phyloP scores from a whole-genome alignment of 2,797 vertebrate genomes.

The Dendrocincla tyrannina region DNA sequence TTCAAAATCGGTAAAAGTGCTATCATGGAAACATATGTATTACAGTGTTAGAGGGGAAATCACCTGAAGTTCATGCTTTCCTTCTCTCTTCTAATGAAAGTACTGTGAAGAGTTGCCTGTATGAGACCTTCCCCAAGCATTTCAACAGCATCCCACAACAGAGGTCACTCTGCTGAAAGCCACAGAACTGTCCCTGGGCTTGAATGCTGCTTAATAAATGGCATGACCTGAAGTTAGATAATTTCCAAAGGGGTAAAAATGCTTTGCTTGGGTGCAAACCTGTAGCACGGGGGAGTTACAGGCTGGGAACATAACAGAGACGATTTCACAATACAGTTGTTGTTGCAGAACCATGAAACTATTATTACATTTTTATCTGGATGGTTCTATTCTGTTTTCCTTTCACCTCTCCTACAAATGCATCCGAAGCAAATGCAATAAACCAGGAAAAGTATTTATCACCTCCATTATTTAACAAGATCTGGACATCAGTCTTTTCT shows the following conservation, averaged over 20 bases:
- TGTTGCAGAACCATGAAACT: neutral
- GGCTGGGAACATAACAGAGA: neutral
- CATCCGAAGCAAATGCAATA: neutral
- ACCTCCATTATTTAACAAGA: slow-evolving; percentile 37
- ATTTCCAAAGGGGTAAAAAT: neutral
- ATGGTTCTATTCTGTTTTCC: neutral
- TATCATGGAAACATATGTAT: neutral
- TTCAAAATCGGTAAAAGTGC: neutral
- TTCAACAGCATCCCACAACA: neutral
- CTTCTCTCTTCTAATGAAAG: neutral
- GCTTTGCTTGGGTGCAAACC: neutral
- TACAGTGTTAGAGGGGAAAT: neutral
- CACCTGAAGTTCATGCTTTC: neutral
- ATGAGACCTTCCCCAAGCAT: neutral
- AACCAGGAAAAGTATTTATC: slow-evolving; percentile 45
- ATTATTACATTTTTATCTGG: neutral
- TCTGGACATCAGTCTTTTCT: neutral
- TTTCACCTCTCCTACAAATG: neutral
- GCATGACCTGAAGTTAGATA: neutral
- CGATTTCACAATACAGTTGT: neutral
- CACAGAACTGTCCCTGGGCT: neutral
- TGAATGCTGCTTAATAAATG: neutral
- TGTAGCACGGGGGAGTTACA: neutral
- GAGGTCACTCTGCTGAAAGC: neutral
- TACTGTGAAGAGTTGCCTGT: neutral